phyloP scores from a whole-genome alignment of 1,140 invertebrate species.

The Gonatopus flavifemur region DNA sequence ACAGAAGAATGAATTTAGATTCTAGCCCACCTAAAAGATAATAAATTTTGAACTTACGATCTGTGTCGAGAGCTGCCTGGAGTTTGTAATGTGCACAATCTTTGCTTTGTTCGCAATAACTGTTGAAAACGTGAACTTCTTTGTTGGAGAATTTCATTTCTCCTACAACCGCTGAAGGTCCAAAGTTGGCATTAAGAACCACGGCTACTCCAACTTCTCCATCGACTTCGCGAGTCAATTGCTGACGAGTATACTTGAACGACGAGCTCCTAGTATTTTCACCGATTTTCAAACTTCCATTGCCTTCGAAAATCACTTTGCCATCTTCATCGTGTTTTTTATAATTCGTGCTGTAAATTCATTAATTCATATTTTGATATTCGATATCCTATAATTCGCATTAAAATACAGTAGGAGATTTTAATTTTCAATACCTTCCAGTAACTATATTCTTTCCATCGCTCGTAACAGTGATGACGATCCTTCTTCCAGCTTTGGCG shows the following conservation, averaged over 20 bases:
- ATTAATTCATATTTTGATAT: neutral
- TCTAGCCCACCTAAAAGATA: neutral
- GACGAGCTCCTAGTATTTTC: constrained; percentile 68
- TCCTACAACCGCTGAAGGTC: constrained; percentile 59
- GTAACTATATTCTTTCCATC: constrained; percentile 67
- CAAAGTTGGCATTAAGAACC: constrained; percentile 58
- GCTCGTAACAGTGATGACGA: constrained; percentile 65
- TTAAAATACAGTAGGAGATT: constrained; percentile 16
- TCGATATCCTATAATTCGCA: constrained; percentile 1
- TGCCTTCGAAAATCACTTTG: constrained; percentile 72
- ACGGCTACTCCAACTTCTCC: constrained; percentile 64
- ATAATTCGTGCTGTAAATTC: constrained; percentile 62
- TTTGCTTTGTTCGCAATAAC: constrained; percentile 76
- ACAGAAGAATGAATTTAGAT: too few species aligned
- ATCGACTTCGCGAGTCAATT: constrained; percentile 61
- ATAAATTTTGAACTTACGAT: constrained; percentile 50
- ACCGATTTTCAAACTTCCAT: constrained; percentile 65
- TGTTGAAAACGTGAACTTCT: constrained; percentile 68
- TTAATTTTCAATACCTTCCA: constrained; percentile 61
- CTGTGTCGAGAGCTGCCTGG: constrained; percentile 61
- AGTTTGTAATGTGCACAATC: constrained; percentile 73
- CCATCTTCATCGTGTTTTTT: constrained; percentile 69
- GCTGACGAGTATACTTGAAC: constrained; percentile 71
- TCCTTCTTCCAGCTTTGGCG: constrained; percentile 61
- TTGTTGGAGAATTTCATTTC: constrained; percentile 71